Conservation (phyloP, 2,113 vertebrate genomes). For the Micromys minutus region DNA sequence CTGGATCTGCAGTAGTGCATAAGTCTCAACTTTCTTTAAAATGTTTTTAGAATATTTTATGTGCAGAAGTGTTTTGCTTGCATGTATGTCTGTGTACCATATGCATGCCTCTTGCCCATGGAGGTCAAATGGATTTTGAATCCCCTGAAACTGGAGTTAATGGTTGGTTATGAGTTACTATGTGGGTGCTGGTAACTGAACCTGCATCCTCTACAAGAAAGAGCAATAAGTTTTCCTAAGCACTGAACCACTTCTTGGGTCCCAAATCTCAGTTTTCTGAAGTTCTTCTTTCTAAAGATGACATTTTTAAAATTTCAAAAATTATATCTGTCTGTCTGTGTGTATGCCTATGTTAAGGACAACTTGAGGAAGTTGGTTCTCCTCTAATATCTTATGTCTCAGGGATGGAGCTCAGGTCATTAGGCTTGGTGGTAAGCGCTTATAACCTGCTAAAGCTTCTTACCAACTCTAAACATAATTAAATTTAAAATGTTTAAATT, state of each 20-base stretch:
- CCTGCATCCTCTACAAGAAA: not conserved
- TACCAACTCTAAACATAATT: not conserved
- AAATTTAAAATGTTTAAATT: constrained; percentile 44
- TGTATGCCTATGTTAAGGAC: not conserved
- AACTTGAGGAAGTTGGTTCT: not conserved
- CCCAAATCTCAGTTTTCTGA: not conserved
- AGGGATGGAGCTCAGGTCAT: not conserved
- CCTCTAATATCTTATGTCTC: not conserved
- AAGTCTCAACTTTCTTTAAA: not conserved
- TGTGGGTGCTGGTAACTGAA: not conserved
- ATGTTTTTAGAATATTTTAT: not conserved
- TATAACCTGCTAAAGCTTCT: not conserved
- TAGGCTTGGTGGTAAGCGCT: not conserved
- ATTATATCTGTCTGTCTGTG: not conserved
- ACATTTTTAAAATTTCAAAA: not conserved
- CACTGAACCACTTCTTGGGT: not conserved
- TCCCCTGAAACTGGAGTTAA: not conserved
- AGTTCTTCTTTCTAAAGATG: constrained; percentile 60
- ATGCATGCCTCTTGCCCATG: not conserved
- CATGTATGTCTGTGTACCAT: not conserved
- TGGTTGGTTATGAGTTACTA: not conserved
- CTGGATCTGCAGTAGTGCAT: not conserved
- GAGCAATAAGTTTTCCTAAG: not conserved
- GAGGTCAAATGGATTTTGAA: not conserved
- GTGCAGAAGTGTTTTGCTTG: not conserved